Evolutionary conservation across 2,888 invertebrate species (phyloP).

Genomic region (Anthrax anthrax): DNA sequence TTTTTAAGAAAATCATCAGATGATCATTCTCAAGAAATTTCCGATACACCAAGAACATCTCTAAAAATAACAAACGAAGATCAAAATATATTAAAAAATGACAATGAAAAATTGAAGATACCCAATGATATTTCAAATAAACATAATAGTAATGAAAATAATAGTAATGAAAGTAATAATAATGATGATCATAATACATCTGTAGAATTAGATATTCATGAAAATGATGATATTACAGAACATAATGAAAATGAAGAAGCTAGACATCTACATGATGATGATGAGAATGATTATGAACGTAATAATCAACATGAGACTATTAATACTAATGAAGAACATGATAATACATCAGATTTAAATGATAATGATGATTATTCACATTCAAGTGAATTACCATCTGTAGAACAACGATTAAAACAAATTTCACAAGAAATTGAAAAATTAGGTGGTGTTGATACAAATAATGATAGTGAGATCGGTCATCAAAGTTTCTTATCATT

Average conservation of each 20-base stretch:
- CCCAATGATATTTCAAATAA: not conserved
- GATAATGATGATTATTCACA: constrained; percentile 5
- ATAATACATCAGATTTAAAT: constrained; percentile 2
- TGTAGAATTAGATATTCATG: constrained; percentile 2
- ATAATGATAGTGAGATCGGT: constrained; percentile 22
- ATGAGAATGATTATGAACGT: constrained; percentile 5
- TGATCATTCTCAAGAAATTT: not conserved
- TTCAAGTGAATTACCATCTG: constrained; percentile 23
- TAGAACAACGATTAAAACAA: constrained; percentile 30
- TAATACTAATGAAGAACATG: too few relatives aligned
- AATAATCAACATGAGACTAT: constrained; percentile 6
- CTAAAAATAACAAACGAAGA: constrained; percentile 26
- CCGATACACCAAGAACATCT: constrained; percentile 20
- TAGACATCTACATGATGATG: constrained; percentile 1
- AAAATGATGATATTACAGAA: constrained; percentile 12
- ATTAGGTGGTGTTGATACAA: constrained; percentile 17
- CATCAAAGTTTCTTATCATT: constrained; percentile 32
- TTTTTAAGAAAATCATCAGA: constrained; percentile 15
- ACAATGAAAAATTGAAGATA: constrained; percentile 4
- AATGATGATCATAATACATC: constrained; percentile 1
- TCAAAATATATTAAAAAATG: constrained; percentile 16
- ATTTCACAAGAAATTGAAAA: constrained; percentile 32
- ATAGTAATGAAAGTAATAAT: not conserved
- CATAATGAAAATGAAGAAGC: constrained; percentile 9
- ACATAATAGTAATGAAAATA: not conserved